phyloP scores from a whole-genome alignment of 2,113 vertebrate species.

The Pampusana beccarii region DNA sequence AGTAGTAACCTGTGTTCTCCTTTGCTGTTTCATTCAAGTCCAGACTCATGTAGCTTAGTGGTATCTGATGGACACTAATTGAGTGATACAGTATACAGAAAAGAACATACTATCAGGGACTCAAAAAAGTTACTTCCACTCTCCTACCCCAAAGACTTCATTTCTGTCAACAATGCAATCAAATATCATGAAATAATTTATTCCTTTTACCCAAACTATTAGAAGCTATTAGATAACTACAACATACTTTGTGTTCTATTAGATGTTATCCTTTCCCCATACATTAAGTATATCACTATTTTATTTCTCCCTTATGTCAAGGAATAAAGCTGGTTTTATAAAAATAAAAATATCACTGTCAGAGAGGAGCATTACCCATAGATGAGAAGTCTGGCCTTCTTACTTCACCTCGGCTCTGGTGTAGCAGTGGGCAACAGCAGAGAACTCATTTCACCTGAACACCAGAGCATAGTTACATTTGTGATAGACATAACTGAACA shows the following conservation, averaged over 20 bases:
- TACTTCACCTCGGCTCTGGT: not conserved
- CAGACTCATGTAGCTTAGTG: not conserved
- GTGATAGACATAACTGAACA: not conserved
- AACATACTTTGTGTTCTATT: not conserved
- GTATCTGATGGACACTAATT: not conserved
- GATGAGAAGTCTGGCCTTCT: not conserved
- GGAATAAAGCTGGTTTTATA: not conserved
- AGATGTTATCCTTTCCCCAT: not conserved
- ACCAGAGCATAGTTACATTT: not conserved
- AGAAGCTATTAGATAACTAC: not conserved
- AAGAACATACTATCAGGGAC: not conserved
- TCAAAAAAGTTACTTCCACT: not conserved
- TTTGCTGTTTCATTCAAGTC: not conserved
- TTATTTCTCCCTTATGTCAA: not conserved
- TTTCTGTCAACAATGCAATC: not conserved
- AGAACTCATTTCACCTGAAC: not conserved
- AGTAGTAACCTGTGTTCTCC: not conserved
- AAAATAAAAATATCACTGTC: not conserved
- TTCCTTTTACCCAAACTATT: not conserved
- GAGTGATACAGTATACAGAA: not conserved
- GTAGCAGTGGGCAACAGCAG: not conserved
- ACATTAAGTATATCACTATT: not conserved
- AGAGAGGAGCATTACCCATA: not conserved
- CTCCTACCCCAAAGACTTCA: not conserved
- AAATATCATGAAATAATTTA: not conserved